phyloP scores from a whole-genome alignment of 2,113 vertebrate genomes.

The Mormoops blainvillei region DNA sequence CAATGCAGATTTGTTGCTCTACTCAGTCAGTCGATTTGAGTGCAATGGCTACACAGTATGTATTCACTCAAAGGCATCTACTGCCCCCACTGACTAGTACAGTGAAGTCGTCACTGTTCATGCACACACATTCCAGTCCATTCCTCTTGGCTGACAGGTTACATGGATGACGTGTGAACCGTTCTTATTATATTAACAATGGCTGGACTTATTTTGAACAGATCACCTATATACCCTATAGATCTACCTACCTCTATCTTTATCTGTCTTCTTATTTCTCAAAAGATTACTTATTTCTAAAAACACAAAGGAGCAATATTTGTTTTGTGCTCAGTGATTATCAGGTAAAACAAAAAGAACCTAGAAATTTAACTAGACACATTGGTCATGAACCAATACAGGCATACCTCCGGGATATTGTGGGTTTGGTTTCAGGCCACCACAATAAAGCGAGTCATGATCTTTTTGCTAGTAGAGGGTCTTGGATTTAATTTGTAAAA shows the following conservation, averaged over 20 bases:
- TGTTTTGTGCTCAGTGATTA: background rate
- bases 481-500: background rate
- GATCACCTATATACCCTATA: background rate
- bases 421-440: background rate
- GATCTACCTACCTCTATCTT: background rate
- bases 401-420: background rate
- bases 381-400: background rate
- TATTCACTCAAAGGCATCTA: too few species aligned
- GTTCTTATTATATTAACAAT: too few species aligned
- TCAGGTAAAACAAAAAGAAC: background rate
- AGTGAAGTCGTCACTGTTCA: too few species aligned
- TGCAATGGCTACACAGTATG: too few species aligned
- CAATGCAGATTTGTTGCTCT: too few species aligned
- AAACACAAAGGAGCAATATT: too few species aligned
- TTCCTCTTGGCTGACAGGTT: too few species aligned
- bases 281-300: background rate
- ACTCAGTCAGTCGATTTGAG: too few species aligned
- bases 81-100: too few species aligned
- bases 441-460: background rate
- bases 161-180: too few species aligned
- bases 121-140: too few species aligned
- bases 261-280: conserved; percentile 27
- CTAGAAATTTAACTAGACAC: background rate
- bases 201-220: too few species aligned
- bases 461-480: background rate